phyloP scores from a whole-genome alignment of 2,888 invertebrate species.

The Chromoteleia sp. region DNA sequence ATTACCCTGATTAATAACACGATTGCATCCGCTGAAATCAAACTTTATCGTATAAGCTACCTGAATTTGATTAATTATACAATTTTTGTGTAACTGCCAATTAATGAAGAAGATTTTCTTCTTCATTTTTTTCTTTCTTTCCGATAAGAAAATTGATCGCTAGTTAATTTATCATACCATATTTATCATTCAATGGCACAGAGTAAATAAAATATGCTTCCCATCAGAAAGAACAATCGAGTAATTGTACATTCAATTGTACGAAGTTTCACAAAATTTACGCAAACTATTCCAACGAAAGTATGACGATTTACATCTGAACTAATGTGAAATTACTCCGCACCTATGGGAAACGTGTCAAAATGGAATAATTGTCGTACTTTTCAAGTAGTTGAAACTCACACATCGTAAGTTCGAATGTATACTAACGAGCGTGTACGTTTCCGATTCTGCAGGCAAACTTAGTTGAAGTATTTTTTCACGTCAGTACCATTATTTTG shows the following conservation, averaged over 20 bases:
- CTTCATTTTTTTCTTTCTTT: no score
- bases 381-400: slow-evolving; percentile 65
- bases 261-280: slow-evolving; percentile 39
- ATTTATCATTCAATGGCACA: no score
- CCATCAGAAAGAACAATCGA: slow-evolving; percentile 24
- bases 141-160: no score
- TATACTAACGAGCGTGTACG: slow-evolving; percentile 51
- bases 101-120: no score
- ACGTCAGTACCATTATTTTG: slow-evolving; percentile 10
- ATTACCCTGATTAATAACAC: slow-evolving; percentile 77
- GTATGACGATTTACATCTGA: slow-evolving; percentile 63
- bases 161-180: no score
- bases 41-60: no score
- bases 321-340: slow-evolving; percentile 64
- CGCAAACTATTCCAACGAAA: slow-evolving; percentile 63
- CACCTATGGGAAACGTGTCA: slow-evolving; percentile 66
- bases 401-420: slow-evolving; percentile 32
- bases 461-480: slow-evolving; percentile 38
- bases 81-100: no score
- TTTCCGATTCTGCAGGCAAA: slow-evolving; percentile 49
- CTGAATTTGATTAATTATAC: no score
- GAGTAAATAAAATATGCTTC: slow-evolving; percentile 33
- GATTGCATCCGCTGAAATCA: neutral
- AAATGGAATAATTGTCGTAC: slow-evolving; percentile 66
- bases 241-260: no score